Evolutionary conservation across 2,888 invertebrate genomes (phyloP).

Genomic region (Diarsia mendica): DNA sequence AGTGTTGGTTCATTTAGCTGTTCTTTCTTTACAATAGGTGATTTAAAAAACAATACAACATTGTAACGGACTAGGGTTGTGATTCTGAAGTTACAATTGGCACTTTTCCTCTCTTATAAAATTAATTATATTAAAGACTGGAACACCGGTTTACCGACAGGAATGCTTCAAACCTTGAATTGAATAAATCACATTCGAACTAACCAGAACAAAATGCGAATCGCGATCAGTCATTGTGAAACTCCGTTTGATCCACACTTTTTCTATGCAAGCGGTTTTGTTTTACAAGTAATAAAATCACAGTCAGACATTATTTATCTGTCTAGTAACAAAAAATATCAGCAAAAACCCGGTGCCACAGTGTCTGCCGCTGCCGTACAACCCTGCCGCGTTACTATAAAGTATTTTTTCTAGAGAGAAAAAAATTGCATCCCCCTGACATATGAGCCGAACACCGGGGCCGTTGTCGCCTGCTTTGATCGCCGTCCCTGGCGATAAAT

Average conservation of each 20-base stretch:
- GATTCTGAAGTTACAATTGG: background rate
- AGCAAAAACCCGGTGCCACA: constrained; percentile 83
- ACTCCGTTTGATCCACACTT: constrained; percentile 33
- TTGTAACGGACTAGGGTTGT: background rate
- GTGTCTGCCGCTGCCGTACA: constrained; percentile 77
- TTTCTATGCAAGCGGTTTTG: constrained; percentile 52
- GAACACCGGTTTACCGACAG: background rate
- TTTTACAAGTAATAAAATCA: constrained; percentile 52
- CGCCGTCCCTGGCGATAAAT: constrained; percentile 73
- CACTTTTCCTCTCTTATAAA: background rate
- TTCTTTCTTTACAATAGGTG: background rate
- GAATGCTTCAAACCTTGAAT: background rate
- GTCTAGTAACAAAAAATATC: constrained; percentile 53
- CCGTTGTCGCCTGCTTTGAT: constrained; percentile 81
- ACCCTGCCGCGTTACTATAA: constrained; percentile 74
- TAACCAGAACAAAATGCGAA: background rate
- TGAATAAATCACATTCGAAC: background rate
- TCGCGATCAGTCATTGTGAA: background rate
- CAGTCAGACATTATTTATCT: constrained; percentile 48
- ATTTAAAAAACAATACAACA: background rate
- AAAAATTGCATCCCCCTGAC: constrained; percentile 78
- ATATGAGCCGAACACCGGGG: constrained; percentile 74
- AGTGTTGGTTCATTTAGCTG: background rate
- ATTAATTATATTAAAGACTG: background rate
- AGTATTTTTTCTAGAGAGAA: constrained; percentile 72